These are phyloP conservation scores for Troilus luridus DNA, from an alignment of 2,888 invertebrate species.

Conservation along the genomic window DNA sequence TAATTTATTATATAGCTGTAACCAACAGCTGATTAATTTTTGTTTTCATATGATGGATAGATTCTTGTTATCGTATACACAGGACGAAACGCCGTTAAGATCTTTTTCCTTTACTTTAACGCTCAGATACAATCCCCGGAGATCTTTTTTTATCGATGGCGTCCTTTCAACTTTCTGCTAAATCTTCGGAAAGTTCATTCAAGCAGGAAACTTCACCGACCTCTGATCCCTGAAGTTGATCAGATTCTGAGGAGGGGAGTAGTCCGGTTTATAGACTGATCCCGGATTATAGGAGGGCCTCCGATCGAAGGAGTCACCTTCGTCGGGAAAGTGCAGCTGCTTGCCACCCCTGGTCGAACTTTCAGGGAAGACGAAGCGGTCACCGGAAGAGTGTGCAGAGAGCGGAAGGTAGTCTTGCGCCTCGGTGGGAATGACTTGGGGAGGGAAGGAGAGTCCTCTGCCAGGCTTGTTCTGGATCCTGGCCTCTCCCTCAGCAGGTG, in stretches of 20 bases:
- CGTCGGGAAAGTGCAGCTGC: slow-evolving; percentile 60
- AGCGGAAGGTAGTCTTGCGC: slow-evolving; percentile 56
- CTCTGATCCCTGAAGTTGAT: slow-evolving; percentile 63
- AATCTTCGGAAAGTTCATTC: slow-evolving; percentile 48
- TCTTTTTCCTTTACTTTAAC: background rate
- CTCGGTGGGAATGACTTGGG: slow-evolving; percentile 52
- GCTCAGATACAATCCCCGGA: background rate
- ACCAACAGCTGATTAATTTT: background rate
- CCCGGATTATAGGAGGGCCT: slow-evolving; percentile 41
- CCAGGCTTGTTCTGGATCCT: slow-evolving; percentile 61
- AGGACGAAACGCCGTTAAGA: background rate
- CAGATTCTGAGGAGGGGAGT: slow-evolving; percentile 61
- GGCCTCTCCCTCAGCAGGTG: slow-evolving; percentile 43
- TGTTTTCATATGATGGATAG: background rate
- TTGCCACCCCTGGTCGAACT: slow-evolving; percentile 59
- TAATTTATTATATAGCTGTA: background rate
- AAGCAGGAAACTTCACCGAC: slow-evolving; percentile 61
- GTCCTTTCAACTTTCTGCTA: slow-evolving; percentile 9
- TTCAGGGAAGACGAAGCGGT: slow-evolving; percentile 60
- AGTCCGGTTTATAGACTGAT: slow-evolving; percentile 66
- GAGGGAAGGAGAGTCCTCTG: slow-evolving; percentile 51
- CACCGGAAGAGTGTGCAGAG: background rate
- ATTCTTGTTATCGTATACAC: background rate
- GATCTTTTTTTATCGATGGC: background rate
- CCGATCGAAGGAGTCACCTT: background rate